These are phyloP conservation scores for Carpatolechia fugitivella DNA, from an alignment of 2,888 invertebrate genomes.

Conservation along the genomic window DNA sequence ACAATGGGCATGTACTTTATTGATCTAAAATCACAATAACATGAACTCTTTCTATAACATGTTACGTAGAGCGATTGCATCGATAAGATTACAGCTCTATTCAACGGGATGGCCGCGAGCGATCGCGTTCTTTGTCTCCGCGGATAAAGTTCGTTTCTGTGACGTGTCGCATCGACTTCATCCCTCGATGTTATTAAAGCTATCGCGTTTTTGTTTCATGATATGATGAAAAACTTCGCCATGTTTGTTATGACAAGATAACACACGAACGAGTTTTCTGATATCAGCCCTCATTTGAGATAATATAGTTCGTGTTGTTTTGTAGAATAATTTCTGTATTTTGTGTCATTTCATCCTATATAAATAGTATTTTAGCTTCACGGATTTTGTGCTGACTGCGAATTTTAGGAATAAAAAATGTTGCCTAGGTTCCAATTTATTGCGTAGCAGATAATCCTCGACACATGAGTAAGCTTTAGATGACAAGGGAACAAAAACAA, in stretches of 20 bases:
- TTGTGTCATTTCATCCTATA: background rate
- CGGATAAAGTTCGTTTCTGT: slow-evolving; percentile 9
- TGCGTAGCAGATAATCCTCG: slow-evolving; percentile 1
- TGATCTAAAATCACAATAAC: too few species aligned
- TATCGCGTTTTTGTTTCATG: background rate
- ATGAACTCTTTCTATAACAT: background rate
- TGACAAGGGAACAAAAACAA: background rate
- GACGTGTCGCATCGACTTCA: slow-evolving; percentile 3
- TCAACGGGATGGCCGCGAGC: slow-evolving; percentile 28
- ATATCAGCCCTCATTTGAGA: background rate
- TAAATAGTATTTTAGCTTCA: background rate
- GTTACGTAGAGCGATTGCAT: background rate
- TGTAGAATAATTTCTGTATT: background rate
- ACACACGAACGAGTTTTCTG: background rate
- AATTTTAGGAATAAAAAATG: slow-evolving; percentile 2
- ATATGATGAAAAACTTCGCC: background rate
- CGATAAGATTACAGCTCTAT: background rate
- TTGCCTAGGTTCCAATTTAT: slow-evolving; percentile 1
- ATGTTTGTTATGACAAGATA: background rate
- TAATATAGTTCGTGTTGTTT: background rate
- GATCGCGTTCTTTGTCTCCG: slow-evolving; percentile 30
- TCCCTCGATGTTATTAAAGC: background rate
- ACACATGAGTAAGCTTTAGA: slow-evolving; percentile 2
- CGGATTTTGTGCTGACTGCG: background rate
- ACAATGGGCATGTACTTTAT: too few species aligned